Conservation (phyloP, 2,113 vertebrate genomes). For the Nycticorax nycticorax region DNA sequence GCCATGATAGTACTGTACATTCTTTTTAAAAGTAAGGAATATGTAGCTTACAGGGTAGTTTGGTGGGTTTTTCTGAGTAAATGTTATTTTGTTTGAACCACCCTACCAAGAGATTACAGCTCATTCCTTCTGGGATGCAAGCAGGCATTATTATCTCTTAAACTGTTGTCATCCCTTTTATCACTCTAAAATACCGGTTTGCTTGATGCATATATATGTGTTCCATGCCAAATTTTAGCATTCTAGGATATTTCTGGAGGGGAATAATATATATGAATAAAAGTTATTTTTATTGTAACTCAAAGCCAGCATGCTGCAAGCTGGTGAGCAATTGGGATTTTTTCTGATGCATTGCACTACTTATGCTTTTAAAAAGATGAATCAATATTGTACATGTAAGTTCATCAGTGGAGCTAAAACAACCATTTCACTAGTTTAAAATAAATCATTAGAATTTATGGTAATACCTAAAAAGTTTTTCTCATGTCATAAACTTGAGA, state of each 20-base stretch:
- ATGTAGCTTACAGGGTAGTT: background rate
- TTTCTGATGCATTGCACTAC: background rate
- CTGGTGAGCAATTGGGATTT: background rate
- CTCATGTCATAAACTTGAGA: background rate
- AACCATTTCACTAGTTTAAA: background rate
- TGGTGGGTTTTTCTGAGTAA: background rate
- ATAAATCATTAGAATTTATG: background rate
- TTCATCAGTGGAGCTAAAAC: background rate
- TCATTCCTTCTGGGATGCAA: background rate
- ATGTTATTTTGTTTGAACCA: constrained; percentile 28
- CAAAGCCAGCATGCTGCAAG: background rate
- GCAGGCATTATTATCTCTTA: background rate
- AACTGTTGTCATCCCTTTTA: background rate
- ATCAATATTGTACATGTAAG: background rate
- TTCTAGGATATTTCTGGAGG: background rate
- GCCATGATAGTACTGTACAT: constrained; percentile 39
- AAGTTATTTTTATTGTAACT: background rate
- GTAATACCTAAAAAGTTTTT: constrained; percentile 6
- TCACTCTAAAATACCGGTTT: background rate
- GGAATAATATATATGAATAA: background rate
- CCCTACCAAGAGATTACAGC: background rate
- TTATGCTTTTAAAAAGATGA: background rate
- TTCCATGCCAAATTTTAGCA: background rate
- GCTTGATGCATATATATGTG: background rate
- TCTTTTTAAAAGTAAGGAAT: constrained; percentile 40